Evolutionary conservation across 2,797 vertebrate species (phyloP), one percentile per base, ranked within the genome.

Genomic region (Pelobates cultripes): DNA sequence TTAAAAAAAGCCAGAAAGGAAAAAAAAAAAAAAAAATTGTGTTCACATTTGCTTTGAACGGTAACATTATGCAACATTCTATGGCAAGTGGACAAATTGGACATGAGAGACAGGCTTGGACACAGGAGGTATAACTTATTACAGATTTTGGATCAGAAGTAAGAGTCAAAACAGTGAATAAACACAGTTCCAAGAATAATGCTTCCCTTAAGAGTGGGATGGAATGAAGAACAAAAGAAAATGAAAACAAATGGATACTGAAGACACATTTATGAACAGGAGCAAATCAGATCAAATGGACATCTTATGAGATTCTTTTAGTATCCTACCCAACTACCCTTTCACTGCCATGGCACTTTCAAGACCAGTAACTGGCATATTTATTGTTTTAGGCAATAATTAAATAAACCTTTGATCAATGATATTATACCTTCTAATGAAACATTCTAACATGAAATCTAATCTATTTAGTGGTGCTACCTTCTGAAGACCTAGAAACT

Each of bases 181-280:
- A 42, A 68, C 42, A 28, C 17, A 12, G 40, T 42, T 41, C 66
- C 66, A 68, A 68, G 66, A 68, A 68, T 68, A 68, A 68, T 68
- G 66, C 40, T 68, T 68, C 66, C 63, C 63, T 68, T 14, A 43
- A 42, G 6, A 43, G 66, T 43, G 7, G 40, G 40, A 68, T 68
- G 12, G 66, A 12, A 43, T 14, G 8, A 68, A 68, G 10, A 68
- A 42, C 66, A 28, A 64, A 64, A 64, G 61, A 64, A 64, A 64
- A 7, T 64, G 17, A 61, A 61, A 61, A 61, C 57, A 61, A 61
- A 61, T n/a, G 15, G 10, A 61, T 61, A 4, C 57, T 14, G 57
- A 61, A 61, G 57, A 61, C 57, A 14, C 12, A 51, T 51, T 61
- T 61, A 15, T 13, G 3, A 61, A 61, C 57, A 61, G 15, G 15